These are phyloP conservation scores for Potamilus streckersoni DNA, from an alignment of 1,140 invertebrate genomes.

Conservation along the genomic window DNA sequence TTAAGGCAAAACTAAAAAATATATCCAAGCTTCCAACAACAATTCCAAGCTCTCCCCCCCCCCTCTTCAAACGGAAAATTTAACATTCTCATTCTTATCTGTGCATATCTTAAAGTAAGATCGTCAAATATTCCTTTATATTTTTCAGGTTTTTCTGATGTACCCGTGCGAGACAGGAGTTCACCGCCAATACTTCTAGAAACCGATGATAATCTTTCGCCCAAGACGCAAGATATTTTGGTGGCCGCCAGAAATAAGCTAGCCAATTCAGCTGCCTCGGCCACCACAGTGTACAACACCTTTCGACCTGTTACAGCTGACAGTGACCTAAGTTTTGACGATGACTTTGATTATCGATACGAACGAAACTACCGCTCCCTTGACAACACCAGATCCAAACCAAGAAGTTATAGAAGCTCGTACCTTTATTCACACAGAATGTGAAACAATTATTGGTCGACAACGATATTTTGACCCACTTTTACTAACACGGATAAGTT, in stretches of 20 bases:
- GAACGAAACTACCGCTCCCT: slow-evolving; percentile 49
- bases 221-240: slow-evolving; percentile 42
- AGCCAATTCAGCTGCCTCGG: slow-evolving; percentile 17
- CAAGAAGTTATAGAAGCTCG: slow-evolving; percentile 19
- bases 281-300: slow-evolving; percentile 27
- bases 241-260: slow-evolving; percentile 49
- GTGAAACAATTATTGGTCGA: not conserved
- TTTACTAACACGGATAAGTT: too few species aligned
- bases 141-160: slow-evolving; percentile 34
- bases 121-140: too few species aligned
- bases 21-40: too few species aligned
- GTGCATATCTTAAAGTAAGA: too few species aligned
- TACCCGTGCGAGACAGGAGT: slow-evolving; percentile 28
- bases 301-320: slow-evolving; percentile 42
- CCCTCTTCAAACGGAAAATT: too few species aligned
- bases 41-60: too few species aligned
- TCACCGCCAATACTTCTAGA: slow-evolving; percentile 2
- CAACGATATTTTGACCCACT: too few species aligned
- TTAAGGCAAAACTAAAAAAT: too few species aligned
- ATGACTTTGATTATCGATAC: slow-evolving; percentile 48
- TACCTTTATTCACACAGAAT: slow-evolving; percentile 27
- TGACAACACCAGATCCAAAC: slow-evolving; percentile 36
- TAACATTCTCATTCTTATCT: too few species aligned
- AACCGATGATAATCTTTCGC: slow-evolving; percentile 1
- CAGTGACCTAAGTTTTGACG: slow-evolving; percentile 41